Base-by-base conservation (phyloP, 1,140 invertebrate species). In the Stratiolaelaps scimitus region DNA sequence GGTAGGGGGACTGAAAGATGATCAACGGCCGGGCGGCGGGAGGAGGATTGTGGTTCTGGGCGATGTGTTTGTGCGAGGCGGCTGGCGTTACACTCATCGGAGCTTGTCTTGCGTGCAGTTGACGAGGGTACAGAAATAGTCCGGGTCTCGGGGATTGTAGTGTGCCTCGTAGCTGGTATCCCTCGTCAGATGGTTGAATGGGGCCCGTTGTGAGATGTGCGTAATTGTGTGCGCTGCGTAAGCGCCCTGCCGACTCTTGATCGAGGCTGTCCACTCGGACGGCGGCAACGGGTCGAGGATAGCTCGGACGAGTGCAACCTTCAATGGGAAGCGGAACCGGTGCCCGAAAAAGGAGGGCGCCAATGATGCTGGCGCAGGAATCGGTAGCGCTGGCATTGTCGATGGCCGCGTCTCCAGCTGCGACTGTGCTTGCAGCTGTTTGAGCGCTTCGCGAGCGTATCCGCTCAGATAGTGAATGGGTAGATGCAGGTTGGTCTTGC, bases 251-350 rank as follows among this genome's bases (percentile, higher is more conserved):
- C 53, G 53, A 60, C 53, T 60, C 23, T 60, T 60, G 23, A 60
- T 60, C 53, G 53, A 60, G 34, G 53, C 53, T 2, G 53, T 60
- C 53, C 53, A 60, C 53, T 60, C 53, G 34, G 15, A 29, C 15
- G 53, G 53, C 53, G 53, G 53, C 23, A 60, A 34, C 15, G 53
- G 26, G 34, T 60, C 53, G 26, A 60, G 53, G 34, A 60, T 60
- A 60, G 53, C 53, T 60, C 53, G 26, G 53, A 60, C 53, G 53
- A 60, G 53, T 60, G 53, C 53, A 60, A 60, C 53, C 34, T 60
- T 60, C 15, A 60, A 23, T 29, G 53, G 53, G 53, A 60, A 60
- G 53, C 53, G 53, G 23, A 60, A 60, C 53, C 53, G 53, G 23
- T 60, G 53, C 34, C 34, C 34, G 10, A 40, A 40, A 40, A 40